These are phyloP conservation scores for Aphodius granarius DNA, from an alignment of 2,888 invertebrate species.

Conservation along the genomic window DNA sequence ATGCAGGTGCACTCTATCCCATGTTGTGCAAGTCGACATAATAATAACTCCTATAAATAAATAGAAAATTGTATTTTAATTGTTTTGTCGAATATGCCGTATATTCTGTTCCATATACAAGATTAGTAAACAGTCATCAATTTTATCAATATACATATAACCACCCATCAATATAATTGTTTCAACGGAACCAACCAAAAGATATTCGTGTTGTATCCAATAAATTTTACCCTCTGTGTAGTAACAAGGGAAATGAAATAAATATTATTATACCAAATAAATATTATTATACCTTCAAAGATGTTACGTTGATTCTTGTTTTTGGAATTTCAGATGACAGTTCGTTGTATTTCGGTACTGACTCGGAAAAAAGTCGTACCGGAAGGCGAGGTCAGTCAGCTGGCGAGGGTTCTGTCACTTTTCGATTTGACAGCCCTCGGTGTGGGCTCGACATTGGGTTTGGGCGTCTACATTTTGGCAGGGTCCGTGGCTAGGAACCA, in stretches of 20 bases:
- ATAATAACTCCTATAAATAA: too few species aligned
- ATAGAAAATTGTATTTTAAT: too few species aligned
- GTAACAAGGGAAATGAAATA: neutral
- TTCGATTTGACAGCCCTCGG: constrained; percentile 86
- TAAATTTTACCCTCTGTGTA: neutral
- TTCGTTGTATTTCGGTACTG: constrained; percentile 42
- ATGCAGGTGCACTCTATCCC: neutral
- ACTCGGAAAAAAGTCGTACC: constrained; percentile 54
- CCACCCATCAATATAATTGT: too few species aligned
- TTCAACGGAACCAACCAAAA: too few species aligned
- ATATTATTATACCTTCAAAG: neutral
- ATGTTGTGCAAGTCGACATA: too few species aligned
- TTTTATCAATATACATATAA: too few species aligned
- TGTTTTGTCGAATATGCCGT: too few species aligned
- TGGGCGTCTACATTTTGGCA: constrained; percentile 93
- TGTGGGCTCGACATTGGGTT: constrained; percentile 85
- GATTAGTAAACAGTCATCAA: too few species aligned
- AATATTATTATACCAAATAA: neutral
- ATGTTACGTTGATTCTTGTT: neutral
- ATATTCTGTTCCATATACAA: too few species aligned
- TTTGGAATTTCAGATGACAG: constrained; percentile 22
- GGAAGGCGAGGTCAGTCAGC: constrained; percentile 48
- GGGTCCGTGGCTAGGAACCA: constrained; percentile 84
- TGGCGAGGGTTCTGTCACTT: constrained; percentile 73
- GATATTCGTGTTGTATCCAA: too few species aligned